Percentiles rank a stretch among this genome's conserved stretches.
phyloP scores from a whole-genome alignment of 2,113 vertebrate genomes.

The Gulo gulo region DNA sequence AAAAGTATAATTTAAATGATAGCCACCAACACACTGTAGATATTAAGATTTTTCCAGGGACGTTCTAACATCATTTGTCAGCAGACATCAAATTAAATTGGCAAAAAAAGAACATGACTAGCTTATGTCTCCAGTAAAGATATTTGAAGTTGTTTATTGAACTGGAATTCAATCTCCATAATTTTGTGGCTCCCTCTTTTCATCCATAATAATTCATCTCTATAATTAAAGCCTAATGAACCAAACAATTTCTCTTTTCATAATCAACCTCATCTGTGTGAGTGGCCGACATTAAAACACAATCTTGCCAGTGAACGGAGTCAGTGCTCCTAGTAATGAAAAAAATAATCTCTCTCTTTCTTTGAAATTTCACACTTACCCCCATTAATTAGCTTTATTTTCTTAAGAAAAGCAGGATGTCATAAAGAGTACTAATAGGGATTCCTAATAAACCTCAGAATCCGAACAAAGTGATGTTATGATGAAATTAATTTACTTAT shows the following conservation, averaged over 20 bases:
- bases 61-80: slow-evolving; percentile 65
- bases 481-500: slow-evolving; percentile 27
- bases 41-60: slow-evolving; percentile 54
- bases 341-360: slow-evolving; percentile 60
- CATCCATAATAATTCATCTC: slow-evolving; percentile 80
- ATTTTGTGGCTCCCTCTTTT: slow-evolving; percentile 78
- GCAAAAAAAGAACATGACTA: slow-evolving; percentile 65
- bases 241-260: slow-evolving; percentile 76
- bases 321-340: slow-evolving; percentile 42
- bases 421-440: neutral
- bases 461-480: neutral
- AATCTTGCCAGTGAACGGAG: slow-evolving; percentile 63
- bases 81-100: slow-evolving; percentile 76
- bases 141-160: slow-evolving; percentile 83
- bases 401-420: slow-evolving; percentile 34
- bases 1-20: slow-evolving; percentile 66
- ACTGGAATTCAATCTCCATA: slow-evolving; percentile 82
- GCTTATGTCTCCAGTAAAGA: slow-evolving; percentile 72
- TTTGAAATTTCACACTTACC: slow-evolving; percentile 55
- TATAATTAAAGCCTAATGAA: slow-evolving; percentile 87
- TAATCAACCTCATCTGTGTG: slow-evolving; percentile 72
- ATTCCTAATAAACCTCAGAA: slow-evolving; percentile 48
- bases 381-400: slow-evolving; percentile 62
- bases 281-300: slow-evolving; percentile 74
- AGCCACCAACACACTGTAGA: slow-evolving; percentile 49